phyloP scores from a whole-genome alignment of 2,888 invertebrate genomes.

The Oeneis ivallda region DNA sequence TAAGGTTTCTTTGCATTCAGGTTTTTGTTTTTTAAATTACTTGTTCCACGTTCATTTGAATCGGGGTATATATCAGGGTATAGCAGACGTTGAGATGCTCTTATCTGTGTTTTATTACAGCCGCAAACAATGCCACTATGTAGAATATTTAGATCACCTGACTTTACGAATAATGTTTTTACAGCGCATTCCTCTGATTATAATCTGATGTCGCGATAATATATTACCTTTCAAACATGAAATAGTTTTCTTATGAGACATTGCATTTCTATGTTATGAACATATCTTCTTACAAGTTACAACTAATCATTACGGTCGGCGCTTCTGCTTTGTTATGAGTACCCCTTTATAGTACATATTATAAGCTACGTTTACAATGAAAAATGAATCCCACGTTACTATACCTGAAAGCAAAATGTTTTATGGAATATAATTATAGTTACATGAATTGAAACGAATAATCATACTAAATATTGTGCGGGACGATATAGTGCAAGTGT shows the following conservation, averaged over 20 bases:
- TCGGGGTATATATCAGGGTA: neutral
- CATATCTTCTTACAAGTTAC: conserved; percentile 20
- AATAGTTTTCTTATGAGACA: conserved; percentile 58
- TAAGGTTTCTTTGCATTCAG: no score
- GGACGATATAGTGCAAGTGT: no score
- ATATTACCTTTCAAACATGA: conserved; percentile 49
- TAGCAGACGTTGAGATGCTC: conserved; percentile 36
- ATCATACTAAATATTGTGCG: no score
- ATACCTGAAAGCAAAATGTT: no score
- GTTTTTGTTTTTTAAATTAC: no score
- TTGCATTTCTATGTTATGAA: conserved; percentile 34
- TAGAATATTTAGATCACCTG: conserved; percentile 69
- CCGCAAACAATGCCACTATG: conserved; percentile 57
- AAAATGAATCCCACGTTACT: neutral
- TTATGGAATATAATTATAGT: no score
- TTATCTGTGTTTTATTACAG: conserved; percentile 55
- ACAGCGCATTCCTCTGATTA: conserved; percentile 66
- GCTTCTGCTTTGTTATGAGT: conserved; percentile 11
- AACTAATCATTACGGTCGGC: conserved; percentile 17
- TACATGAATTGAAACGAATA: no score
- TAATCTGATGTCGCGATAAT: conserved; percentile 66
- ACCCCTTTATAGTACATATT: neutral
- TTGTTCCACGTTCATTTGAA: no score
- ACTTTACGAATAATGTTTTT: conserved; percentile 73
- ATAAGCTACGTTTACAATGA: neutral